Conservation (phyloP, 2,797 vertebrate genomes). For the Dendrocincla tyrannina region DNA sequence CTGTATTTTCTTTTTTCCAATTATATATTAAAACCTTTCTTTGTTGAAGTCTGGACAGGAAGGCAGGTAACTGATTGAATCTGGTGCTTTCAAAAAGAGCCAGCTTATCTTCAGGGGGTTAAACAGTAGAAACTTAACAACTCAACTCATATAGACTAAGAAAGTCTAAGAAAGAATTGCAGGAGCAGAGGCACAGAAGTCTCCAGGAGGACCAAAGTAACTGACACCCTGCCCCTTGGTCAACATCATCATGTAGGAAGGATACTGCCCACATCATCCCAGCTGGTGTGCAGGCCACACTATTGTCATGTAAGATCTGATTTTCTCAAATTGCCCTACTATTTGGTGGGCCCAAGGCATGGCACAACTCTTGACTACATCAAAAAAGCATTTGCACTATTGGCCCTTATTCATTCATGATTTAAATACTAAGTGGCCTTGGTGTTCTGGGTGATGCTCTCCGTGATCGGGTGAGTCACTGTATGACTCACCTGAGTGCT, state of each 20-base stretch:
- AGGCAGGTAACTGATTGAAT: background rate
- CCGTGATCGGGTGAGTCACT: fast-evolving
- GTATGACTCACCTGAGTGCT: background rate
- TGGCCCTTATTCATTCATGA: background rate
- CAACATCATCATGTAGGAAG: fast-evolving
- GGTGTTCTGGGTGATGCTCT: fast-evolving
- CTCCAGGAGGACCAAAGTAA: background rate
- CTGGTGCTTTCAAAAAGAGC: background rate
- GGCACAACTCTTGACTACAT: background rate
- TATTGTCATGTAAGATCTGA: background rate
- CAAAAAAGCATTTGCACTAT: fast-evolving
- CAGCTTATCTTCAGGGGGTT: background rate
- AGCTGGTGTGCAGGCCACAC: fast-evolving
- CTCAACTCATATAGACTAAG: background rate
- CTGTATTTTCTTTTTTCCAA: background rate
- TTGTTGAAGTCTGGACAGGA: background rate
- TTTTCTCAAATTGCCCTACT: background rate
- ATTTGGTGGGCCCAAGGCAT: background rate
- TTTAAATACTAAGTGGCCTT: fast-evolving
- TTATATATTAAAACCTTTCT: background rate
- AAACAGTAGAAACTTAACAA: background rate
- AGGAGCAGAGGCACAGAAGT: background rate
- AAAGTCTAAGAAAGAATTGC: background rate
- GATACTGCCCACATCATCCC: background rate
- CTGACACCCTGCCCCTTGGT: background rate